Evolutionary conservation across 2,113 vertebrate genomes (phyloP).

Genomic region (Haemorhous mexicanus): DNA sequence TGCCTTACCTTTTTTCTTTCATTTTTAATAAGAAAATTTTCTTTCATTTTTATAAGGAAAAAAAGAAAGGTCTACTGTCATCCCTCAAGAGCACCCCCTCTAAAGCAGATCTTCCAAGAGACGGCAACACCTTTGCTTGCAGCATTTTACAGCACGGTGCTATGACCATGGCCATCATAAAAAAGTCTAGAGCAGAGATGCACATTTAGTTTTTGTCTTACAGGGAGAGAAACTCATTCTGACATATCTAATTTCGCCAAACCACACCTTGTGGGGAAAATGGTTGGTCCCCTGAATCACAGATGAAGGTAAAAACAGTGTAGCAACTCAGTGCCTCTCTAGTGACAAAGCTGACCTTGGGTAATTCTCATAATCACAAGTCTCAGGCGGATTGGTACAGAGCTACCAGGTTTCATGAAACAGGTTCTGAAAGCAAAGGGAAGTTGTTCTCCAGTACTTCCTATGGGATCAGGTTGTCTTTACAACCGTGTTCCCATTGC

Average conservation of each 20-base stretch:
- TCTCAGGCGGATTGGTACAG: not conserved
- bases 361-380: not conserved
- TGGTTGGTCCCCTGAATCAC: fast-evolving
- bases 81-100: not conserved
- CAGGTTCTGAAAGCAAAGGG: not conserved
- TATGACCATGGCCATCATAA: not conserved
- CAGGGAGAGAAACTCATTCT: not conserved
- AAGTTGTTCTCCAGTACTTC: not conserved
- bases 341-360: not conserved
- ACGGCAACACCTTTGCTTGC: not conserved
- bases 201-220: not conserved
- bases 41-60: not conserved
- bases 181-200: not conserved
- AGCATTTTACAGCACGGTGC: fast-evolving
- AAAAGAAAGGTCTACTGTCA: not conserved
- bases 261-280: not conserved
- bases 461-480: not conserved
- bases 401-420: not conserved
- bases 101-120: not conserved
- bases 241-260: not conserved
- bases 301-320: fast-evolving
- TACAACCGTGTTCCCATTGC: not conserved
- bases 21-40: not conserved
- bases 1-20: not conserved
- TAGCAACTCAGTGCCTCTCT: not conserved